phyloP scores from a whole-genome alignment of 1,140 invertebrate genomes.

The Charaxes varanes region DNA sequence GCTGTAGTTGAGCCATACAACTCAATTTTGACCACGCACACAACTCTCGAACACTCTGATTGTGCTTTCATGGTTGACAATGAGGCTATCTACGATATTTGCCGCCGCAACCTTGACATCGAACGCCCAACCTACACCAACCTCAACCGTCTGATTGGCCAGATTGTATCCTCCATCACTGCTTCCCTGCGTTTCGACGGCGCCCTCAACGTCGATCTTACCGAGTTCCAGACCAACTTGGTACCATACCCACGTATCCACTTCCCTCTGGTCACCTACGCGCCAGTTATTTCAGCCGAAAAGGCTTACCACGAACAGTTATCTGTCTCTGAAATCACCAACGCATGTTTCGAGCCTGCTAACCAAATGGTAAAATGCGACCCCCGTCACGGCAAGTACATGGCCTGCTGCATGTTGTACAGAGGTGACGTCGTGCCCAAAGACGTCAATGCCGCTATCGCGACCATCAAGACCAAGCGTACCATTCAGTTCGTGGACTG shows the following conservation, averaged over 20 bases:
- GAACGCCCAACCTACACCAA: constrained; percentile 89
- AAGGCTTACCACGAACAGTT: constrained; percentile 91
- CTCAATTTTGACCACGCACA: constrained; percentile 88
- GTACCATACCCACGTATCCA: constrained; percentile 90
- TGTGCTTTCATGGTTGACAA: constrained; percentile 93
- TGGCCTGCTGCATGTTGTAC: constrained; percentile 91
- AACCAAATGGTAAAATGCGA: constrained; percentile 97
- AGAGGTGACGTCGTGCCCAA: constrained; percentile 85
- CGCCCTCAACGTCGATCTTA: constrained; percentile 91
- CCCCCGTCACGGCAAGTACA: constrained; percentile 91
- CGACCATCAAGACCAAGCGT: constrained; percentile 88
- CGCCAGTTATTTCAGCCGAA: constrained; percentile 89
- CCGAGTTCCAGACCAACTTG: constrained; percentile 93
- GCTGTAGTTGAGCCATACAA: constrained; percentile 95
- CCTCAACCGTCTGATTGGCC: constrained; percentile 87
- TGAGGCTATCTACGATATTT: constrained; percentile 93
- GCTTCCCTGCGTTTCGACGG: constrained; percentile 93
- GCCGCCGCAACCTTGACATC: constrained; percentile 90
- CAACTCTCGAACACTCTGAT: constrained; percentile 90
- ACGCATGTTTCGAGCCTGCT: constrained; percentile 90
- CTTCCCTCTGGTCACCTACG: constrained; percentile 89
- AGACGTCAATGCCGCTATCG: constrained; percentile 89
- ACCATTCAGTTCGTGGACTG: constrained; percentile 93
- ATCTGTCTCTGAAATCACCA: constrained; percentile 91
- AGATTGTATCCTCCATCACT: constrained; percentile 91